phyloP scores from a whole-genome alignment of 2,113 vertebrate genomes.

The Forbesichthys papilliferus region DNA sequence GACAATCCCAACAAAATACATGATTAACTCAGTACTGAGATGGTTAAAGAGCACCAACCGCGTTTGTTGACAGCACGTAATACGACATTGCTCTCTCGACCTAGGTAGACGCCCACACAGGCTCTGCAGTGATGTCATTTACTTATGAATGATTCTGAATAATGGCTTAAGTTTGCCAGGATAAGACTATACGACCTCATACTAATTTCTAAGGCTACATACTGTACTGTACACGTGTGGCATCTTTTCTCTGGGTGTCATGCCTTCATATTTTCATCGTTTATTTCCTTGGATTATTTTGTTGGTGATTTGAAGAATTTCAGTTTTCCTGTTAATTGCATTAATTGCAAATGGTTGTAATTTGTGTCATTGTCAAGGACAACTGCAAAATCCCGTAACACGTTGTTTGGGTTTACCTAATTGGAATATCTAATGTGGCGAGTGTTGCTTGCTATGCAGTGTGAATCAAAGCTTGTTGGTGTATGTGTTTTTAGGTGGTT shows the following conservation, averaged over 20 bases:
- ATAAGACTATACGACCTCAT: no score
- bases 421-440: slow-evolving; percentile 35
- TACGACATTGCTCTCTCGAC: no score
- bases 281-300: neutral
- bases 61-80: no score
- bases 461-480: slow-evolving; percentile 27
- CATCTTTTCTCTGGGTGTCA: neutral
- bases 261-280: neutral
- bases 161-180: no score
- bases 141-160: no score
- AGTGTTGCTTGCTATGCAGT: slow-evolving; percentile 8
- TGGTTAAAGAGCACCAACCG: no score
- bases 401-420: slow-evolving; percentile 4
- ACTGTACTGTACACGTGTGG: no score
- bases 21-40: no score
- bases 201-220: no score
- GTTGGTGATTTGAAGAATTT: neutral
- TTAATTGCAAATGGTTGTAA: slow-evolving; percentile 23
- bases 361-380: slow-evolving; percentile 43
- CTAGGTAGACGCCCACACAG: no score
- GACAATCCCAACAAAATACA: no score
- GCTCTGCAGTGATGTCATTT: no score
- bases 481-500: slow-evolving; percentile 50
- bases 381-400: slow-evolving; percentile 1
- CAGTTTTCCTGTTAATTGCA: slow-evolving; percentile 27